These are phyloP conservation scores for Caenorhabditis uteleia DNA, from an alignment of 2,888 invertebrate species.

Conservation along the genomic window DNA sequence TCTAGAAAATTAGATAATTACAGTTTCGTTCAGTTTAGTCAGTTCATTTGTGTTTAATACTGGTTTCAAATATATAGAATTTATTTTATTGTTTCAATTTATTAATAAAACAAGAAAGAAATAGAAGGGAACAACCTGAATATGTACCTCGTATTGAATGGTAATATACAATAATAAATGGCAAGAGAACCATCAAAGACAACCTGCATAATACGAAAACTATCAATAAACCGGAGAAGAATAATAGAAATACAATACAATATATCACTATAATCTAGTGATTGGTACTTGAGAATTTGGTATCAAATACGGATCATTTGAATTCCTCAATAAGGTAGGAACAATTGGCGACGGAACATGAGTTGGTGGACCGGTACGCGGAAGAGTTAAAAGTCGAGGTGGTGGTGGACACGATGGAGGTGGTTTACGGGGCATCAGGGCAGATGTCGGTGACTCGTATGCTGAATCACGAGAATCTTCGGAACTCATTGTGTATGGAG, in stretches of 20 bases:
- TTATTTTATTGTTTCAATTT: neutral
- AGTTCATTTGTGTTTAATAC: too few species aligned
- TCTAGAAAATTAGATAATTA: too few species aligned
- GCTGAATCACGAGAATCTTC: slow-evolving; percentile 44
- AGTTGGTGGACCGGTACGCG: slow-evolving; percentile 13
- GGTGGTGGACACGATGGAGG: slow-evolving; percentile 39
- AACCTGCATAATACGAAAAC: too few species aligned
- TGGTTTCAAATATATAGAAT: too few species aligned
- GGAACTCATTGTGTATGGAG: slow-evolving; percentile 38
- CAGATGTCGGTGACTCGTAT: slow-evolving; percentile 48
- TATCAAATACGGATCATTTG: slow-evolving; percentile 26
- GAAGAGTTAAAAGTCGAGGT: slow-evolving; percentile 20
- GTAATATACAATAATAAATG: neutral
- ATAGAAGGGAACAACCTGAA: slow-evolving; percentile 1
- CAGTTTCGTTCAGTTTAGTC: too few species aligned
- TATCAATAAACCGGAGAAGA: neutral
- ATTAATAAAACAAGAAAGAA: neutral
- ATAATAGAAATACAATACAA: neutral
- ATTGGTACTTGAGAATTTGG: slow-evolving; percentile 32
- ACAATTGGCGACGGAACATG: slow-evolving; percentile 23
- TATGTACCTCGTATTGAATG: slow-evolving; percentile 5
- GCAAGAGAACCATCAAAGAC: neutral
- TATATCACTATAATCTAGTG: slow-evolving; percentile 10
- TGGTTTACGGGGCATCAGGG: slow-evolving; percentile 40
- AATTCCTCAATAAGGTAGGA: slow-evolving; percentile 13